Conservation (phyloP, 2,113 vertebrate species). For the Limanda limanda region DNA sequence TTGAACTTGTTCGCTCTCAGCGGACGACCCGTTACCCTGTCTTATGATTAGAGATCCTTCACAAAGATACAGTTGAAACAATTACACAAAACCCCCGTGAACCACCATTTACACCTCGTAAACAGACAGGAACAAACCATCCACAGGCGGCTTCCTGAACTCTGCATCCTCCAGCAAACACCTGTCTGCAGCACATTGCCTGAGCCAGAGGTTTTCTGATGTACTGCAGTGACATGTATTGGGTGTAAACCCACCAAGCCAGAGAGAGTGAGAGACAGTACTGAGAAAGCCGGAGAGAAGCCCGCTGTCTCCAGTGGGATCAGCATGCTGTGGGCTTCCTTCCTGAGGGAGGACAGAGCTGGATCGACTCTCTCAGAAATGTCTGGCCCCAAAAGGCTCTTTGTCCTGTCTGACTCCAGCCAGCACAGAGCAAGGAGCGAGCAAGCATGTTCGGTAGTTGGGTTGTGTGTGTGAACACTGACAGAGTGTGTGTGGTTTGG, state of each 20-base stretch:
- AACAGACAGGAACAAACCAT: conserved; percentile 17
- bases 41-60: background rate
- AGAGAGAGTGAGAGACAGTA: conserved; percentile 31
- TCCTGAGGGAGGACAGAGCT: conserved; percentile 54
- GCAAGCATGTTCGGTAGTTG: conserved; percentile 59
- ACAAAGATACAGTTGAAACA: background rate
- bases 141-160: conserved; percentile 12
- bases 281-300: conserved; percentile 61
- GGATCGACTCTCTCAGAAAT: conserved; percentile 72
- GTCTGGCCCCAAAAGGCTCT: conserved; percentile 56
- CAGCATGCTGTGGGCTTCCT: conserved; percentile 71
- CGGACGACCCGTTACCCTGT: background rate
- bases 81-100: conserved; percentile 7
- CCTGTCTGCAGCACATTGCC: conserved; percentile 18
- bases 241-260: conserved; percentile 16
- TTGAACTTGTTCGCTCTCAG: background rate
- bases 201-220: conserved; percentile 64
- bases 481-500: conserved; percentile 16
- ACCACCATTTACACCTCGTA: conserved; percentile 11
- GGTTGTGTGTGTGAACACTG: conserved; percentile 47
- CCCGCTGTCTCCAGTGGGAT: conserved; percentile 52
- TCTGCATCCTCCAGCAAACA: background rate
- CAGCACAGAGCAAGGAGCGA: conserved; percentile 59
- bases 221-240: conserved; percentile 27
- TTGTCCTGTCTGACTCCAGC: conserved; percentile 62